Evolutionary conservation across 2,113 vertebrate genomes (phyloP), one percentile per base, ranked within the genome.

Genomic region (Xenopus laevis): DNA sequence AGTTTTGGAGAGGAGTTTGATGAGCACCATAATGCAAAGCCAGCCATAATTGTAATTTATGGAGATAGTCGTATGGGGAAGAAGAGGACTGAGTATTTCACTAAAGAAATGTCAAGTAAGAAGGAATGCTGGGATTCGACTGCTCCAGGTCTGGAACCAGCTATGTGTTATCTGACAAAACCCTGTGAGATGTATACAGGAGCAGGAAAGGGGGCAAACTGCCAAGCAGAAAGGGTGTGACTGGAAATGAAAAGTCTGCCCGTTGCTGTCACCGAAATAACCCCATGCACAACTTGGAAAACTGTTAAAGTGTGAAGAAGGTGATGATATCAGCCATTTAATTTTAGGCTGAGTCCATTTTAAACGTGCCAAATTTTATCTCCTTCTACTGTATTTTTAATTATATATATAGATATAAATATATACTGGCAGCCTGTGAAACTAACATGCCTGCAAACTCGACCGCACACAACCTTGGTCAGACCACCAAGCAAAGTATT

Each of bases 401-500:
- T 58, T 7, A 40, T 40, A 40, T 72, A 65, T 30, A 27, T 27
- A 27, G 1, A 27, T 27, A 27, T 27, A 27, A 2, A 27, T 27
- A 30, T 58, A 46, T 66, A 58, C 45, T 73, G 62, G 65, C 33
- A 58, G 71, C 20, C 10, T 46, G 65, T 6, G 52, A 58, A 58
- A 30, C 52, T 27, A 27, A 23, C 63, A 66, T 46, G 63, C 71
- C 33, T 21, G 44, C 30, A 66, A 58, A 65, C 71, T 73, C 61
- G 47, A 65, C 71, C 71, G 16, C 61, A 55, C 60, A 21, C 65
- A 73, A 73, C 63, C 33, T 47, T 73, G 71, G 63, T 58, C 52
- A 47, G 71, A 73, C 71, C 71, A 73, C 71, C 71, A 58, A 23
- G 71, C 63, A 21, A 46, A 73, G 8, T 58, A 58, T 66, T 66